phyloP scores from a whole-genome alignment of 1,140 invertebrate genomes.

The Drosophila arizonae region DNA sequence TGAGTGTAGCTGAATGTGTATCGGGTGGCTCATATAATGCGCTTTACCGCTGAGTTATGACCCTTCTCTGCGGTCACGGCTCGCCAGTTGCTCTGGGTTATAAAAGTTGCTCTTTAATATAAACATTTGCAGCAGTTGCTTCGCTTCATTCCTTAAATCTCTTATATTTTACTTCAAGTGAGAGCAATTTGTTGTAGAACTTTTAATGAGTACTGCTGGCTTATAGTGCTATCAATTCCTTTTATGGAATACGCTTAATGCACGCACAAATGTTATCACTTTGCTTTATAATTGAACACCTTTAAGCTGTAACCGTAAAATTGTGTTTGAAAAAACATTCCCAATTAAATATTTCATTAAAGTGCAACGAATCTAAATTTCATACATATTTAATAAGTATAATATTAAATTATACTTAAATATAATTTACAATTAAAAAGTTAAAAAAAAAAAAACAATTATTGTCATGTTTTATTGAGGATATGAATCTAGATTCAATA shows the following conservation, averaged over 20 bases:
- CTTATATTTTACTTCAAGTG: neutral
- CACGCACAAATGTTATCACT: neutral
- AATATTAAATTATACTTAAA: no score
- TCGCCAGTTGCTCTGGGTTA: neutral
- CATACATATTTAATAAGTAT: no score
- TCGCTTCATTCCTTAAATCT: neutral
- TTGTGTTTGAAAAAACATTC: no score
- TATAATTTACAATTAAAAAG: no score
- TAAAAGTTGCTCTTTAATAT: conserved; percentile 7
- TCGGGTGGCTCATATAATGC: conserved; percentile 42
- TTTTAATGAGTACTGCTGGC: neutral
- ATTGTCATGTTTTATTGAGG: no score
- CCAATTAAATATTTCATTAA: no score
- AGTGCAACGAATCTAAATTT: no score
- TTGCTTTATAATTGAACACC: no score
- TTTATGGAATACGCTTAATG: neutral
- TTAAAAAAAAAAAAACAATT: no score
- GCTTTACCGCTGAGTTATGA: conserved; percentile 26
- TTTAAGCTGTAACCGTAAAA: no score
- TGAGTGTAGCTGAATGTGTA: neutral
- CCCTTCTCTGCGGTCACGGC: neutral
- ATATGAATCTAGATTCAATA: no score
- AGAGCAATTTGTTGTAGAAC: neutral
- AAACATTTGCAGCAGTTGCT: neutral
- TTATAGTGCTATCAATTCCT: neutral